Evolutionary conservation across 2,888 invertebrate genomes (phyloP).

Genomic region (Anoplius nigerrimus): DNA sequence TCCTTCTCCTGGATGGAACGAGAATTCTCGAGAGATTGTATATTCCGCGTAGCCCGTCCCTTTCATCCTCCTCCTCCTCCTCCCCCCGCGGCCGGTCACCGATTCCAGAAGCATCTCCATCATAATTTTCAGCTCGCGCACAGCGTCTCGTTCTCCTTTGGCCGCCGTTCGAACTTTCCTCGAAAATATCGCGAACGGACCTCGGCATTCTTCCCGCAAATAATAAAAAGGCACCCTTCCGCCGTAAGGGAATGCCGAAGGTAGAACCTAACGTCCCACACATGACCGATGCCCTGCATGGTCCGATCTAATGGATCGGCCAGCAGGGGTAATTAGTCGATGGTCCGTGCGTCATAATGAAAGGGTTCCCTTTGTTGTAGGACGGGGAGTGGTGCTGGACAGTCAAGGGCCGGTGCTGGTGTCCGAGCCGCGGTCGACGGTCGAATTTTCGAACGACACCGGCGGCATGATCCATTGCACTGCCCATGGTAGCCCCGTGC

Average conservation of each 20-base stretch:
- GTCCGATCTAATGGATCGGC: no score
- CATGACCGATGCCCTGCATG: no score
- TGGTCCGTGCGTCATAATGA: not conserved
- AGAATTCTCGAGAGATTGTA: not conserved
- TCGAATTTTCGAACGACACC: slow-evolving; percentile 86
- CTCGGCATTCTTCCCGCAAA: no score
- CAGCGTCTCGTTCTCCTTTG: no score
- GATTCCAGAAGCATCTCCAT: not conserved
- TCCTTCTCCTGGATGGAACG: not conserved
- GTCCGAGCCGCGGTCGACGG: slow-evolving; percentile 85
- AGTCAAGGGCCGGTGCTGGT: slow-evolving; percentile 86
- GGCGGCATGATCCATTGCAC: slow-evolving; percentile 86
- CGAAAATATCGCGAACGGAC: no score
- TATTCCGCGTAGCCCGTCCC: not conserved
- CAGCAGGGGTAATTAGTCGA: no score
- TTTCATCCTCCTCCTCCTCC: not conserved
- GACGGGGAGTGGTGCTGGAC: slow-evolving; percentile 72
- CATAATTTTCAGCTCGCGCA: not conserved
- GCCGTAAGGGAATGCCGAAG: no score
- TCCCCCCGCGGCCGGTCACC: not conserved
- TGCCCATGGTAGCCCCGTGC: slow-evolving; percentile 85
- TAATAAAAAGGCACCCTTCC: no score
- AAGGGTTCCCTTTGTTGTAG: slow-evolving; percentile 54
- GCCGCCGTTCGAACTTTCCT: no score
- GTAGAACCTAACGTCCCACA: no score